phyloP scores from a whole-genome alignment of 2,888 invertebrate genomes.

The Lasioglossum zephyrum region DNA sequence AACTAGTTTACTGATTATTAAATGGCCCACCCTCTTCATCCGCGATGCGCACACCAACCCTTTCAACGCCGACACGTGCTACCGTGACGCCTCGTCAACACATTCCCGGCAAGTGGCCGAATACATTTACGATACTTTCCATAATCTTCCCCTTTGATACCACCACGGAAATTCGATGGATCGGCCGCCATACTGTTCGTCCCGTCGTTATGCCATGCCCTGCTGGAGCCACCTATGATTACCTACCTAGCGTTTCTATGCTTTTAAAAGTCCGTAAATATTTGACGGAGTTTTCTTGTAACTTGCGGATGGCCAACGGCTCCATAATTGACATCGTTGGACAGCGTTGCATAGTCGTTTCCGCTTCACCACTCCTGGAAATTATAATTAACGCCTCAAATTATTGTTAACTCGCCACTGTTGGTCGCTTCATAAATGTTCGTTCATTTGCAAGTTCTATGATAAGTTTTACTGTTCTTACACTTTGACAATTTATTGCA shows the following conservation, averaged over 20 bases:
- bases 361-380: not conserved
- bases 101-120: constrained; percentile 52
- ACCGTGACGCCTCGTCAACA: constrained; percentile 41
- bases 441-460: not conserved
- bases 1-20: constrained; percentile 77
- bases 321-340: not conserved
- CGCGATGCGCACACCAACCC: constrained; percentile 59
- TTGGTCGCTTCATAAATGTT: not conserved
- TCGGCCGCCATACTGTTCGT: not conserved
- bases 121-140: constrained; percentile 54
- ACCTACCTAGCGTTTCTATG: constrained; percentile 27
- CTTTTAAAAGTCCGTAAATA: constrained; percentile 55
- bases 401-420: not conserved
- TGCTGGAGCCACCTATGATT: constrained; percentile 4
- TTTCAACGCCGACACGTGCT: constrained; percentile 62
- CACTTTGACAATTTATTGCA: not conserved
- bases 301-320: constrained; percentile 3
- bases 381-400: not conserved
- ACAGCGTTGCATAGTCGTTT: not conserved
- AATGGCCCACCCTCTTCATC: constrained; percentile 66
- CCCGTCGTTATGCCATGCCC: not conserved
- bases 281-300: constrained; percentile 31
- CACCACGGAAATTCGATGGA: constrained; percentile 28
- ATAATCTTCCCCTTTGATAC: constrained; percentile 45
- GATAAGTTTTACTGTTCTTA: not conserved